Conservation (phyloP, 1,140 invertebrate genomes). For the Drosophila bocki region DNA sequence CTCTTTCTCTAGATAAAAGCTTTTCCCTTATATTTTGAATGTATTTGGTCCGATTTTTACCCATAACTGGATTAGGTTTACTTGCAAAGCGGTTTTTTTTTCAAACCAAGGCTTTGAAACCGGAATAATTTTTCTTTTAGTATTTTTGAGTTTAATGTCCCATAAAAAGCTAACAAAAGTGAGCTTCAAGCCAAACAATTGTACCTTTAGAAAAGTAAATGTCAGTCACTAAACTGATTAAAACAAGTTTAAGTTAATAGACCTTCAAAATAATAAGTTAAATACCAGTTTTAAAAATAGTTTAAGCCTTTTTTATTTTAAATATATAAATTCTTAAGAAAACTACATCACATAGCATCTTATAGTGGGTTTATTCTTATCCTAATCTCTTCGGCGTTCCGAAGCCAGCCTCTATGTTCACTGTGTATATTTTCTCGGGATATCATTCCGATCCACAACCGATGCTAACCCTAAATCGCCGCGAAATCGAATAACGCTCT, state of each 20-base stretch:
- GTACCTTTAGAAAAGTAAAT: not conserved
- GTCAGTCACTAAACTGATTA: not conserved
- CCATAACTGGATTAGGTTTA: too few relatives aligned
- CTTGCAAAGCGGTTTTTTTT: too few relatives aligned
- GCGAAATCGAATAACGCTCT: conserved; percentile 48
- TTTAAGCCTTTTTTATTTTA: too few relatives aligned
- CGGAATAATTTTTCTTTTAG: not conserved
- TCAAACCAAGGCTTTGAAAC: not conserved
- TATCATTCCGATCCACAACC: not conserved
- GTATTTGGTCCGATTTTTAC: not conserved
- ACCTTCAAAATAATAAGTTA: not conserved
- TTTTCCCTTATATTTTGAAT: not conserved
- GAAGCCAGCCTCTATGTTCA: not conserved
- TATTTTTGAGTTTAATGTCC: not conserved
- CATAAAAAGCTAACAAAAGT: not conserved
- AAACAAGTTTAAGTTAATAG: conserved; percentile 1
- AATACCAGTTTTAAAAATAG: not conserved
- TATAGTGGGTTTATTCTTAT: not conserved
- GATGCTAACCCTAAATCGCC: conserved; percentile 29
- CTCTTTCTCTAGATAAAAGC: not conserved
- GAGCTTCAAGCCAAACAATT: not conserved
- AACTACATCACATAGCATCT: not conserved
- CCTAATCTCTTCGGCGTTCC: not conserved
- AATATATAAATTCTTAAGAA: not conserved
- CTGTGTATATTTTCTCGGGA: not conserved